Evolutionary conservation across 2,113 vertebrate genomes (phyloP).

Genomic region (Eonycteris spelaea): DNA sequence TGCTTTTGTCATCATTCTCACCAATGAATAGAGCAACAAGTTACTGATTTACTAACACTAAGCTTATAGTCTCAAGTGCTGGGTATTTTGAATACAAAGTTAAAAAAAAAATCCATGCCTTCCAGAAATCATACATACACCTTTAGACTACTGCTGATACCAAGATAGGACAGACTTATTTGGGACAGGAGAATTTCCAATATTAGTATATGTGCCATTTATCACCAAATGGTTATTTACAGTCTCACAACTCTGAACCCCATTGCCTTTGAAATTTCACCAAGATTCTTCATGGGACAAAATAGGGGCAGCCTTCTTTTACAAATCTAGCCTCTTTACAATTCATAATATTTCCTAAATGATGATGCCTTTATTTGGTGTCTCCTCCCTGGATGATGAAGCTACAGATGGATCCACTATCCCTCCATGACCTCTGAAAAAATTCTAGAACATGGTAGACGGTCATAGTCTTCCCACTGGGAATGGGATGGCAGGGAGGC

Average conservation of each 20-base stretch:
- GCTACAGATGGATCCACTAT: not conserved
- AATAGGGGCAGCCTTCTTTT: not conserved
- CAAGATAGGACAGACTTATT: not conserved
- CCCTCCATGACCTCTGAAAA: not conserved
- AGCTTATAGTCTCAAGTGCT: not conserved
- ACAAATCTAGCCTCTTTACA: not conserved
- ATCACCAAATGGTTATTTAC: not conserved
- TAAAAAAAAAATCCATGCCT: not conserved
- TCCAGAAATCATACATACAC: not conserved
- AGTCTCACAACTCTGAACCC: not conserved
- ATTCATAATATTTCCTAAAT: not conserved
- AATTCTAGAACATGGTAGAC: not conserved
- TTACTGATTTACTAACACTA: not conserved
- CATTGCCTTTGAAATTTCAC: not conserved
- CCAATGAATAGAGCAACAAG: not conserved
- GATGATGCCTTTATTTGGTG: not conserved
- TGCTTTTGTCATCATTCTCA: not conserved
- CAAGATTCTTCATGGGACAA: not conserved
- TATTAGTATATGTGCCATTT: not conserved
- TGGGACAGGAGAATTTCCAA: not conserved
- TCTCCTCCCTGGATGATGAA: not conserved
- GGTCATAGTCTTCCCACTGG: not conserved
- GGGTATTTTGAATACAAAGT: not conserved
- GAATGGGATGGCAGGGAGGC: not conserved
- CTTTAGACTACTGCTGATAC: not conserved